Evolutionary conservation across 2,797 vertebrate genomes (phyloP).

Genomic region (Argentina silus): DNA sequence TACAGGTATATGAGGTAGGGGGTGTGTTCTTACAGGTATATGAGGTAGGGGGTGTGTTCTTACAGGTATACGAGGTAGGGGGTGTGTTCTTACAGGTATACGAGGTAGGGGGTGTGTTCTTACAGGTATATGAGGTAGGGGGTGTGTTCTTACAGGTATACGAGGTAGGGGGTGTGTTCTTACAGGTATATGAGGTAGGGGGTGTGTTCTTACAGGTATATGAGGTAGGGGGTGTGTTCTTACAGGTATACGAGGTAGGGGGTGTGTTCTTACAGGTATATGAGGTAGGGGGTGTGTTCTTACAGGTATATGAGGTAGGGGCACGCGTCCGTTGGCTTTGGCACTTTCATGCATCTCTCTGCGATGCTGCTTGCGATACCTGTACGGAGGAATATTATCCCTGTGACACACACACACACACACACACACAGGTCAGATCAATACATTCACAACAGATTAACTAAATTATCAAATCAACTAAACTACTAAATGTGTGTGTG

Average conservation of each 20-base stretch:
- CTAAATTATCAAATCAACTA: not conserved
- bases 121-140: too few species aligned
- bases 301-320: slow-evolving; percentile 97
- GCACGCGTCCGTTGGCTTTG: slow-evolving; percentile 93
- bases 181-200: slow-evolving; percentile 86
- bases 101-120: slow-evolving; percentile 58
- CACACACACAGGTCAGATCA: not conserved
- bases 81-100: slow-evolving; percentile 29
- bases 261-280: slow-evolving; percentile 28
- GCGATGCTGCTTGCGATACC: slow-evolving; percentile 92
- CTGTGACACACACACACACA: slow-evolving; percentile 62
- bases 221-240: slow-evolving; percentile 58
- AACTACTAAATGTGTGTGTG: too few species aligned
- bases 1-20: slow-evolving; percentile 90
- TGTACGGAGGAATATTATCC: slow-evolving; percentile 92
- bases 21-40: not conserved
- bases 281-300: slow-evolving; percentile 58
- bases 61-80: slow-evolving; percentile 97
- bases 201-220: not conserved
- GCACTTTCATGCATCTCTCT: slow-evolving; percentile 97
- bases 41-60: slow-evolving; percentile 56
- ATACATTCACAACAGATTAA: not conserved
- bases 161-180: too few species aligned
- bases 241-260: slow-evolving; percentile 97
- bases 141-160: too few species aligned